Percentiles rank a stretch among this genome's conserved stretches.
Evolutionary conservation across 2,888 invertebrate species (phyloP).

Genomic region (Steromphala cineraria): DNA sequence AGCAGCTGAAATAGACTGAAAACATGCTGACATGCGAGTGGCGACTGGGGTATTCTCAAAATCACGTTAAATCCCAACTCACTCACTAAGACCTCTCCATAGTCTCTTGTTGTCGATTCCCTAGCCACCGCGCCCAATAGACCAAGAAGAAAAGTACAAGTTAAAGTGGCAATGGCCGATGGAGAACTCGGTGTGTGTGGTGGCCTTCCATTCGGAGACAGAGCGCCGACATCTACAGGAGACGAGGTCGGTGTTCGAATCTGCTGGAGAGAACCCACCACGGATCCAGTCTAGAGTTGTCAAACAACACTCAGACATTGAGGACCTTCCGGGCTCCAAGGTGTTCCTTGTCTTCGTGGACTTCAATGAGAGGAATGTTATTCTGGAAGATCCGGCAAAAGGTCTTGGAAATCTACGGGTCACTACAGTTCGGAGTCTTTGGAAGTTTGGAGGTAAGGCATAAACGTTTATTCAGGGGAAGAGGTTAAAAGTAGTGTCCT

Average conservation of each 20-base stretch:
- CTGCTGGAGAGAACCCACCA: neutral
- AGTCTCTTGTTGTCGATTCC: neutral
- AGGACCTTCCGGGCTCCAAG: neutral
- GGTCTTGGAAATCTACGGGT: conserved; percentile 29
- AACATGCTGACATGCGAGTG: too few species aligned
- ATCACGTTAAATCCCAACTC: too few species aligned
- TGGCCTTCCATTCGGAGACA: neutral
- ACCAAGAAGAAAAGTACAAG: neutral
- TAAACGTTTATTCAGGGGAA: neutral
- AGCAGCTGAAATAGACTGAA: too few species aligned
- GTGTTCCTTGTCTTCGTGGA: conserved; percentile 34
- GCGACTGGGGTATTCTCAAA: too few species aligned
- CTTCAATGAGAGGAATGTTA: conserved; percentile 33
- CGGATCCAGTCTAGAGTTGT: neutral
- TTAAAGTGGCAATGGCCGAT: neutral
- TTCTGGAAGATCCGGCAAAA: conserved; percentile 33
- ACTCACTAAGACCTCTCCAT: too few species aligned
- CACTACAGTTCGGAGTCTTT: conserved; percentile 26
- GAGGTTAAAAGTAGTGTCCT: too few species aligned
- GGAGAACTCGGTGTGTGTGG: neutral
- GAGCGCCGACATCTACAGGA: neutral
- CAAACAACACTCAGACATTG: neutral
- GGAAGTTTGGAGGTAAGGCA: conserved; percentile 27
- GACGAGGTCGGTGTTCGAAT: neutral
- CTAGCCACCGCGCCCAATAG: neutral